Conservation (phyloP, 2,888 invertebrate species). For the Pyrrhosoma nymphula region DNA sequence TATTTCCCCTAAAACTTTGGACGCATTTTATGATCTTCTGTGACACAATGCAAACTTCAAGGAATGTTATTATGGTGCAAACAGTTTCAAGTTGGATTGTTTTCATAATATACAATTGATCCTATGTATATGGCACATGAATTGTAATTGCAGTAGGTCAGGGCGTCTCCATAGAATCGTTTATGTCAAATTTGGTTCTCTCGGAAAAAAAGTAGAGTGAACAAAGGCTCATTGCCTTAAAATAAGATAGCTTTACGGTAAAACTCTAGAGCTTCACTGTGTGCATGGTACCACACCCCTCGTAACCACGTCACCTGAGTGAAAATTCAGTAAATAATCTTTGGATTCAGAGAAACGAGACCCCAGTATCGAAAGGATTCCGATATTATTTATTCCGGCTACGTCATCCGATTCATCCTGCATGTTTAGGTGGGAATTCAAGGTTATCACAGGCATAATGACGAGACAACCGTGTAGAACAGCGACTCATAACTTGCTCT, state of each 20-base stretch:
- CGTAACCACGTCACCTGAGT: background rate
- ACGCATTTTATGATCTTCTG: background rate
- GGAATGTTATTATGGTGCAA: background rate
- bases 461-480: background rate
- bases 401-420: background rate
- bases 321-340: too few species aligned
- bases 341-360: background rate
- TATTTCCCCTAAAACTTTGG: background rate
- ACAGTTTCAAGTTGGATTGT: background rate
- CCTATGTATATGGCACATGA: background rate
- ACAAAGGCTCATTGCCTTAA: background rate
- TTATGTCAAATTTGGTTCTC: background rate
- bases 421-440: background rate
- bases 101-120: background rate
- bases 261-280: background rate
- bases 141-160: background rate
- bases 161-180: too few species aligned
- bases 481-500: background rate
- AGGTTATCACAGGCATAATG: background rate
- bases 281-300: constrained; percentile 28
- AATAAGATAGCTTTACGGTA: background rate
- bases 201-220: background rate
- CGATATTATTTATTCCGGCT: background rate
- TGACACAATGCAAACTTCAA: background rate
- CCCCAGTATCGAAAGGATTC: background rate